A percentile compares a stretch with the other conserved stretches of the same genome.
Conservation (phyloP, 1,140 invertebrate species). For the Cecropterus lyciades region DNA sequence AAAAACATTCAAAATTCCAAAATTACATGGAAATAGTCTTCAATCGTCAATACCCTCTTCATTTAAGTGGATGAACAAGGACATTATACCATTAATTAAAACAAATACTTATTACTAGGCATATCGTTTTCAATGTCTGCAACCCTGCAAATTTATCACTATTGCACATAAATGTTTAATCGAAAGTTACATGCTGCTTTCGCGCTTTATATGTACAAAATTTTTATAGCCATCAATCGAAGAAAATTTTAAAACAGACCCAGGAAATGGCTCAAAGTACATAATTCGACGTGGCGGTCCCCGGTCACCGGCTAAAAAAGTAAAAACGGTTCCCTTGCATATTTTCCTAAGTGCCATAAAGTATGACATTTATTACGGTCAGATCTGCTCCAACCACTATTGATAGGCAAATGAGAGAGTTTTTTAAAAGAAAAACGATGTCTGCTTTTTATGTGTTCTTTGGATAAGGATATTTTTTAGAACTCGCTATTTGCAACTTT, state of each 20-base stretch:
- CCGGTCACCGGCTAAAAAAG: slow-evolving; percentile 77
- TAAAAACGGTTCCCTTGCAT: slow-evolving; percentile 83
- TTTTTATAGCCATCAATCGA: not conserved
- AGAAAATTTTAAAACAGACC: slow-evolving; percentile 66
- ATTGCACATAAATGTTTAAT: too few relatives aligned
- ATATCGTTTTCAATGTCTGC: too few relatives aligned
- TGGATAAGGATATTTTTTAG: slow-evolving; percentile 77
- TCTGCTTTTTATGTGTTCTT: slow-evolving; percentile 84
- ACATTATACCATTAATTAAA: too few relatives aligned
- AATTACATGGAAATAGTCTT: too few relatives aligned
- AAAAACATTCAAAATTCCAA: too few relatives aligned
- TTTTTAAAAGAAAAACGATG: slow-evolving; percentile 84
- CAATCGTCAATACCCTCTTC: too few relatives aligned
- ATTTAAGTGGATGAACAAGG: too few relatives aligned
- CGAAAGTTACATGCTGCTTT: too few relatives aligned
- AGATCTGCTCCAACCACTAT: slow-evolving; percentile 83
- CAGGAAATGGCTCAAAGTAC: slow-evolving; percentile 66
- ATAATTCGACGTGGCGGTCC: slow-evolving; percentile 73
- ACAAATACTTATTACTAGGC: too few relatives aligned
- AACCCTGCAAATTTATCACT: too few relatives aligned
- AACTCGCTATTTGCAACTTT: slow-evolving; percentile 64
- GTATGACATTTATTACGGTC: slow-evolving; percentile 84
- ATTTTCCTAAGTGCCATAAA: slow-evolving; percentile 82
- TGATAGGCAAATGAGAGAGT: slow-evolving; percentile 84
- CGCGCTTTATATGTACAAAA: too few relatives aligned